Evolutionary conservation across 2,888 invertebrate species (phyloP).

Genomic region (Drosophila tanythrix): DNA sequence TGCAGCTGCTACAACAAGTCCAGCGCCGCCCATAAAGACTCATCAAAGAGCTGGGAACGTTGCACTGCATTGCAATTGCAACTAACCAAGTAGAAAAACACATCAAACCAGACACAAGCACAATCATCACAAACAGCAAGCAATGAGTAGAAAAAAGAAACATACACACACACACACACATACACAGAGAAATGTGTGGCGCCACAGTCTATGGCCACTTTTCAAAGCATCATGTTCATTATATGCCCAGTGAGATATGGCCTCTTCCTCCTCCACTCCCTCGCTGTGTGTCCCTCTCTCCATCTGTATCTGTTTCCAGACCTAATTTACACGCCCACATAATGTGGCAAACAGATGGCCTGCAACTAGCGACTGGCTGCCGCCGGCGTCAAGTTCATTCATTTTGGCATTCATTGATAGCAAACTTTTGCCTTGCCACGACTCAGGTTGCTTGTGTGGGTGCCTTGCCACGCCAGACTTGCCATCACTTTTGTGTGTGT

Average conservation of each 20-base stretch:
- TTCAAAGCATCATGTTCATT: constrained; percentile 59
- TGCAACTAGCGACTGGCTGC: constrained; percentile 19
- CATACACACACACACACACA: neutral
- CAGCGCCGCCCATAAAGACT: neutral
- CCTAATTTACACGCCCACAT: constrained; percentile 66
- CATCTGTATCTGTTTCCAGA: constrained; percentile 19
- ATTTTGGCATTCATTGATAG: constrained; percentile 70
- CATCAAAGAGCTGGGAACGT: neutral
- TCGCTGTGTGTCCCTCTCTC: neutral
- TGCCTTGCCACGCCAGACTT: constrained; percentile 15
- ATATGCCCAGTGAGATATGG: constrained; percentile 33
- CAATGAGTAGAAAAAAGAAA: neutral
- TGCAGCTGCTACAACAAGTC: neutral
- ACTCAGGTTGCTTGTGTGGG: constrained; percentile 33
- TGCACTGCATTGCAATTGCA: constrained; percentile 11
- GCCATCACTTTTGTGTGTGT: neutral
- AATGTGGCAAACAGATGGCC: constrained; percentile 40
- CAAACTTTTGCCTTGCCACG: constrained; percentile 26
- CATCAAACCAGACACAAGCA: neutral
- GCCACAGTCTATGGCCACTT: constrained; percentile 29
- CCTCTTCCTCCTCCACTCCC: neutral
- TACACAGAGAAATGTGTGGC: constrained; percentile 24
- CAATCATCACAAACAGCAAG: neutral
- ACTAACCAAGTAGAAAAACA: constrained; percentile 16
- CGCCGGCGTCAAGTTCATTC: constrained; percentile 68